Conservation (phyloP, 2,113 vertebrate genomes). For the Pedionomus torquatus region DNA sequence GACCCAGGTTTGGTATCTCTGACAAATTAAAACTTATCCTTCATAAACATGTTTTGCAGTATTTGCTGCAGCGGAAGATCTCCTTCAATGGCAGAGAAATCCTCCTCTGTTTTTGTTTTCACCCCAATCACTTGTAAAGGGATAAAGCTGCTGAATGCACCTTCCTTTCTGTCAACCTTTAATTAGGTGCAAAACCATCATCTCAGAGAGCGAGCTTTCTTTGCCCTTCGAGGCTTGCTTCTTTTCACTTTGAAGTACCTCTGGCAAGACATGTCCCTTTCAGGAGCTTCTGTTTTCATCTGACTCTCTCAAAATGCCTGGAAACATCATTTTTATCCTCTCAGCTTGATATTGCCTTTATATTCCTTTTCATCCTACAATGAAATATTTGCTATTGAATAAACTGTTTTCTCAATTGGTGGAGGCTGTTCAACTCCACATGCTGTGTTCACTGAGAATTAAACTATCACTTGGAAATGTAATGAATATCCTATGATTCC, state of each 20-base stretch:
- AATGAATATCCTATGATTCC: neutral
- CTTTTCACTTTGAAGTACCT: conserved; percentile 16
- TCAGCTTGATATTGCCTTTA: neutral
- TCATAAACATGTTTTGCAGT: neutral
- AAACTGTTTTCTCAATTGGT: conserved; percentile 12
- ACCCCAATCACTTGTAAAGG: neutral
- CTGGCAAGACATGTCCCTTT: neutral
- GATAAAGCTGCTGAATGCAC: neutral
- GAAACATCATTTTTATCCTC: neutral
- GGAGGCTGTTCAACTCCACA: neutral
- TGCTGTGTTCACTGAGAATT: neutral
- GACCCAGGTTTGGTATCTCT: neutral
- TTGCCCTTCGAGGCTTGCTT: neutral
- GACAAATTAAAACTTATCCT: neutral
- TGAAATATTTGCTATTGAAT: conserved; percentile 40
- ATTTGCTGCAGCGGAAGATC: neutral
- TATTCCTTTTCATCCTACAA: neutral
- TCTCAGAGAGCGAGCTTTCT: neutral
- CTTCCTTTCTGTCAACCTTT: neutral
- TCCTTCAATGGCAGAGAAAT: neutral
- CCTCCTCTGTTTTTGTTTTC: neutral
- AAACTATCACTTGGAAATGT: neutral
- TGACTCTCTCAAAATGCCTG: neutral
- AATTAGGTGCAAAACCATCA: neutral
- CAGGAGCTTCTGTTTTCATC: neutral